phyloP scores from a whole-genome alignment of 2,113 vertebrate genomes.

The Dicerorhinus sumatrensis region DNA sequence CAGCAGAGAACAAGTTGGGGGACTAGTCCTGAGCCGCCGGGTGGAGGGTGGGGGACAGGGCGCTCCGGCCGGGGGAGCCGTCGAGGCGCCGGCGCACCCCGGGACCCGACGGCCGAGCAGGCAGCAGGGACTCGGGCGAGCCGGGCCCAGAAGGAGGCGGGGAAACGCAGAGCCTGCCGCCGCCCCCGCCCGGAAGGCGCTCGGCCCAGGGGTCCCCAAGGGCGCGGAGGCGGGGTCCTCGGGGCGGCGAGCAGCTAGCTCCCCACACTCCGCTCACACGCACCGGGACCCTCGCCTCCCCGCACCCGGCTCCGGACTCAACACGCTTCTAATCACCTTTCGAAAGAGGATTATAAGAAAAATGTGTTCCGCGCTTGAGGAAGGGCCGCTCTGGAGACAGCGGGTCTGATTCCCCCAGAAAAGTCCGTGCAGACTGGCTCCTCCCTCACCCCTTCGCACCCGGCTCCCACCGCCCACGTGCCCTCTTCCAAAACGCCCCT shows the following conservation, averaged over 20 bases:
- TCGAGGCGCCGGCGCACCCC: background rate
- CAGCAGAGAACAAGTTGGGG: conserved; percentile 77
- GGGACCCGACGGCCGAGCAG: conserved; percentile 26
- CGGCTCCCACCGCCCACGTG: background rate
- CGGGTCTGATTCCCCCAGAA: background rate
- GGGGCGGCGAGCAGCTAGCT: background rate
- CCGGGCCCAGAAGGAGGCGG: background rate
- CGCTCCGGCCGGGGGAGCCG: conserved; percentile 18
- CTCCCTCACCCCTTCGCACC: background rate
- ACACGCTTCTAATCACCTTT: background rate
- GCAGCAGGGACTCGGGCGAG: background rate
- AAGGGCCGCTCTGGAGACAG: background rate
- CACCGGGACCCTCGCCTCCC: too few species aligned
- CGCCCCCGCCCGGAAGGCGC: background rate
- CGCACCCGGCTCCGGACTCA: accelerated
- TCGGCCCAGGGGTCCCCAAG: background rate
- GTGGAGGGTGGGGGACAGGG: background rate
- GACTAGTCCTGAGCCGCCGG: conserved; percentile 71
- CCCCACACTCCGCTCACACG: background rate
- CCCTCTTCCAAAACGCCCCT: background rate
- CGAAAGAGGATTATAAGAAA: background rate
- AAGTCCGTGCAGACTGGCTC: background rate
- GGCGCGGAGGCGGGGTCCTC: background rate
- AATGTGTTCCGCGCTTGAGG: background rate
- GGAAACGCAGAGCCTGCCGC: background rate